Percentiles rank a stretch among this genome's conserved stretches.
Evolutionary conservation across 2,113 vertebrate species (phyloP).

Genomic region (Peromyscus californicus): DNA sequence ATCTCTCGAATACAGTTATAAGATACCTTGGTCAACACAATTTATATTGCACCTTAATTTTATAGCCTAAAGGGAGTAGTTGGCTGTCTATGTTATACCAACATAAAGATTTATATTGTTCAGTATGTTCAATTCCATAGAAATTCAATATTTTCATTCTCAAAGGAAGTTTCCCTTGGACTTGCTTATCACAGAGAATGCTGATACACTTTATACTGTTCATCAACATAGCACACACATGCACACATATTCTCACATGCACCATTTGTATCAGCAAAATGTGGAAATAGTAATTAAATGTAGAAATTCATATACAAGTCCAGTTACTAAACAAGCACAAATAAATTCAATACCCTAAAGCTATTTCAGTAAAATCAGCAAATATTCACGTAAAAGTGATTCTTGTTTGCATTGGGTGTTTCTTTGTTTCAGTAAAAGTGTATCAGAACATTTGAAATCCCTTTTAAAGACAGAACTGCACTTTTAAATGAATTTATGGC

Average conservation of each 20-base stretch:
- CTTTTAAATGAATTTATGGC: not conserved
- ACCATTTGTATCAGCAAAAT: not conserved
- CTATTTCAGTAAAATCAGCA: not conserved
- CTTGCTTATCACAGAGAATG: not conserved
- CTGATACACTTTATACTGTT: not conserved
- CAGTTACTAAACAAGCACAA: slow-evolving; percentile 24
- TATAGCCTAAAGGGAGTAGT: slow-evolving; percentile 49
- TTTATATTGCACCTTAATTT: slow-evolving; percentile 58
- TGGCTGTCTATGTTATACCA: slow-evolving; percentile 66
- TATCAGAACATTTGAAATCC: not conserved
- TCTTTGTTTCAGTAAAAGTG: not conserved
- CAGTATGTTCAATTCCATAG: slow-evolving; percentile 4
- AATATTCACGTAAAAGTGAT: slow-evolving; percentile 1
- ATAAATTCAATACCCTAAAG: not conserved
- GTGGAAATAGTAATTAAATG: not conserved
- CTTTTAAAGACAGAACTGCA: not conserved
- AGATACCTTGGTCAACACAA: slow-evolving; percentile 56
- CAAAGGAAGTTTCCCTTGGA: not conserved
- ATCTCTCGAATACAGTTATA: slow-evolving; percentile 41
- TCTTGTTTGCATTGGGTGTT: not conserved
- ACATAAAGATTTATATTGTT: slow-evolving; percentile 44
- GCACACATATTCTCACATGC: not conserved
- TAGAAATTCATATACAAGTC: not conserved
- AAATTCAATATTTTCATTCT: slow-evolving; percentile 60
- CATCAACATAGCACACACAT: not conserved